Conservation (phyloP, 2,797 vertebrate species). For the Ceryle rudis region DNA sequence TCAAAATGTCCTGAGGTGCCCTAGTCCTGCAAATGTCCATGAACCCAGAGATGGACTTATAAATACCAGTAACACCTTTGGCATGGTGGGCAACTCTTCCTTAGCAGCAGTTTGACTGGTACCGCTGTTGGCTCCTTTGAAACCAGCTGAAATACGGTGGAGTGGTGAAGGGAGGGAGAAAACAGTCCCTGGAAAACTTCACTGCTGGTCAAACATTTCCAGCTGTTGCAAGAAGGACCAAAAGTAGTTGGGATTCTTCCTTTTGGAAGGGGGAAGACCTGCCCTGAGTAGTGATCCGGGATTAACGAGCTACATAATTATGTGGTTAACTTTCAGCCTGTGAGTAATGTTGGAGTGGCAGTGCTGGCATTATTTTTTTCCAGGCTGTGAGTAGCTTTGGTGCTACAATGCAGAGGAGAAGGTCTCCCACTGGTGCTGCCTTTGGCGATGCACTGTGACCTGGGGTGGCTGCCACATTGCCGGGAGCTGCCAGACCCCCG, state of each 20-base stretch:
- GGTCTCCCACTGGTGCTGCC: not conserved
- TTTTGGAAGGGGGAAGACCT: not conserved
- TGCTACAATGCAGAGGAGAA: rapidly evolving
- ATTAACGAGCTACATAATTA: not conserved
- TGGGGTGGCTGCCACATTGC: rapidly evolving
- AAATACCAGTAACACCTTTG: rapidly evolving
- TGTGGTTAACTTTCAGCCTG: not conserved
- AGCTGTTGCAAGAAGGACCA: too few relatives aligned
- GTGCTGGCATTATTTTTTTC: rapidly evolving
- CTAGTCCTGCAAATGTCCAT: rapidly evolving
- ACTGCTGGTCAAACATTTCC: not conserved
- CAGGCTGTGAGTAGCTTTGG: rapidly evolving
- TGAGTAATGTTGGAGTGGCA: not conserved
- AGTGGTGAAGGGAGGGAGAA: not conserved
- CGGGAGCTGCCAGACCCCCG: not conserved
- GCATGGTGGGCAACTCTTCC: not conserved
- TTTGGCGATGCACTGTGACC: rapidly evolving
- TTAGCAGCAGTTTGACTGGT: not conserved
- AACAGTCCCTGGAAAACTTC: not conserved
- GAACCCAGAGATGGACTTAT: not conserved
- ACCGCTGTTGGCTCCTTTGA: not conserved
- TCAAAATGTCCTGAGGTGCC: not conserved
- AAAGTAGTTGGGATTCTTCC: not conserved
- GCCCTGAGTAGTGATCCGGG: not conserved
- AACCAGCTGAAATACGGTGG: rapidly evolving